These are phyloP conservation scores for Sphaeramia orbicularis DNA, from an alignment of 2,797 vertebrate genomes.

Conservation along the genomic window DNA sequence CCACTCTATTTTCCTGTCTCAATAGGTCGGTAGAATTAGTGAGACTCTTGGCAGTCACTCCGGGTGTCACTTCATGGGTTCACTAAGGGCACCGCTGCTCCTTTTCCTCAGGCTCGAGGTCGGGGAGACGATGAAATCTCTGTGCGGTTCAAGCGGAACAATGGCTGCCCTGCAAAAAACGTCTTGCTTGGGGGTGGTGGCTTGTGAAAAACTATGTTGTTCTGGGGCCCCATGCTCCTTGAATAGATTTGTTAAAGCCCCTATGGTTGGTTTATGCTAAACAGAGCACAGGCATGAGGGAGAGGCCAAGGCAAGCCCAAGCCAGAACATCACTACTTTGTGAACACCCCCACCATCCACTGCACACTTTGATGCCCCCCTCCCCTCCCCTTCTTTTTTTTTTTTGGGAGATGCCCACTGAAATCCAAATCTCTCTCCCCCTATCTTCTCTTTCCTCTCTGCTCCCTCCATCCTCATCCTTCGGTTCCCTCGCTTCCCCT, in stretches of 20 bases:
- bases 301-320: slow-evolving; percentile 84
- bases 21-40: slow-evolving; percentile 78
- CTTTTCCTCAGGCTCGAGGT: slow-evolving; percentile 73
- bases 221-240: slow-evolving; percentile 84
- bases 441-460: slow-evolving; percentile 65
- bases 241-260: slow-evolving; percentile 97
- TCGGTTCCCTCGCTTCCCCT: slow-evolving; percentile 83
- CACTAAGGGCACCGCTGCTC: slow-evolving; percentile 79
- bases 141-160: slow-evolving; percentile 86
- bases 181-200: slow-evolving; percentile 87
- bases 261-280: slow-evolving; percentile 93
- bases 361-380: slow-evolving; percentile 87
- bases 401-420: slow-evolving; percentile 87
- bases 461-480: slow-evolving; percentile 71
- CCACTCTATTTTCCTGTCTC: slow-evolving; percentile 76
- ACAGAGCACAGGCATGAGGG: slow-evolving; percentile 86
- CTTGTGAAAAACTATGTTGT: slow-evolving; percentile 89
- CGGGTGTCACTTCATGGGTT: slow-evolving; percentile 84
- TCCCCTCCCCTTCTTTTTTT: slow-evolving; percentile 51
- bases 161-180: slow-evolving; percentile 81
- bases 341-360: slow-evolving; percentile 72
- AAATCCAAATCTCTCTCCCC: slow-evolving; percentile 84
- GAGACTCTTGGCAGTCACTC: slow-evolving; percentile 80
- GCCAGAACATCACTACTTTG: slow-evolving; percentile 88
- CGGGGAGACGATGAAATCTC: slow-evolving; percentile 83